These are phyloP conservation scores for Macrotrachela quadricornifera DNA, from an alignment of 1,140 invertebrate species.

Conservation along the genomic window DNA sequence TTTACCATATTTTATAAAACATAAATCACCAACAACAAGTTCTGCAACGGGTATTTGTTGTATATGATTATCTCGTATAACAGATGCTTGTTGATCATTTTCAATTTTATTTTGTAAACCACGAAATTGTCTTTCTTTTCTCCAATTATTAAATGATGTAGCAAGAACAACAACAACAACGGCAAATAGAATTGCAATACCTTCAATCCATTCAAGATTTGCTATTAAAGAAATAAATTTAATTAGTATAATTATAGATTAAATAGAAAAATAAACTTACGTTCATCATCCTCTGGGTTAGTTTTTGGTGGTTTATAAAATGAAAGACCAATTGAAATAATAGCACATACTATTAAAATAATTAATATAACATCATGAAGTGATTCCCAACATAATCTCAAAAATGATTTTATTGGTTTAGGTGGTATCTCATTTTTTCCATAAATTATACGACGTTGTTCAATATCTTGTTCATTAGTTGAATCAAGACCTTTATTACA, in stretches of 20 bases:
- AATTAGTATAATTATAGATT: too few species aligned
- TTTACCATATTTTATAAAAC: constrained; percentile 46
- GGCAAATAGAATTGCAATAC: constrained; percentile 82
- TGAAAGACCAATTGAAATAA: background rate
- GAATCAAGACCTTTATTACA: background rate
- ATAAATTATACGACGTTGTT: background rate
- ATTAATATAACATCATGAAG: background rate
- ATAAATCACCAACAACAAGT: constrained; percentile 94
- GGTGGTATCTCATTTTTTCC: background rate
- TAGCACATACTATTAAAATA: background rate
- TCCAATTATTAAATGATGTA: constrained; percentile 95
- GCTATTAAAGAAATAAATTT: background rate
- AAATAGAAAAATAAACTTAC: too few species aligned
- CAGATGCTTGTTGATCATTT: constrained; percentile 91
- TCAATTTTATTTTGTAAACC: constrained; percentile 92
- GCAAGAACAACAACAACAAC: constrained; percentile 92
- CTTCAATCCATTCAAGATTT: background rate
- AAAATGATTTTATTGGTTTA: background rate
- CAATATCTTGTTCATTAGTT: background rate
- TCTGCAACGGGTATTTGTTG: constrained; percentile 84
- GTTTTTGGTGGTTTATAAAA: background rate
- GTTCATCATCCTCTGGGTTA: too few species aligned
- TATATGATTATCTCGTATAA: constrained; percentile 70
- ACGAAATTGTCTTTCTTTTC: constrained; percentile 86
- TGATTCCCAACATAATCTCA: background rate